Conservation (phyloP, 2,113 vertebrate genomes). For the Pachypanchax playfairii region DNA sequence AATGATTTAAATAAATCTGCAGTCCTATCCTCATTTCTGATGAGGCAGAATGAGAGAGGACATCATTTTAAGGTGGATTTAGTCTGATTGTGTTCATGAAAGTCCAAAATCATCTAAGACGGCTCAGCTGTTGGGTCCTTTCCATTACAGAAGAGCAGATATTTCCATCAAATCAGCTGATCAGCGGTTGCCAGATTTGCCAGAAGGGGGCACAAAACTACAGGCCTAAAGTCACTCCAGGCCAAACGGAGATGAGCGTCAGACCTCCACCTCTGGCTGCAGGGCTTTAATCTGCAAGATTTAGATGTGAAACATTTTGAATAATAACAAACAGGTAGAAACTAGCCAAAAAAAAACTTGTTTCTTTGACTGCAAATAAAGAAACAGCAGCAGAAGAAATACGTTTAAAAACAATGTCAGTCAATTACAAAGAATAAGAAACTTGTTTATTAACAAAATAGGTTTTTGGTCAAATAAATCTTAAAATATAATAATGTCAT, state of each 20-base stretch:
- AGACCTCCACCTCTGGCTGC: conserved; percentile 36
- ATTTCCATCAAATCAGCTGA: conserved; percentile 25
- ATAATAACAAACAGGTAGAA: no score
- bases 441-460: no score
- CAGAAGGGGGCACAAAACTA: conserved; percentile 91
- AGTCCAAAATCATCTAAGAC: neutral
- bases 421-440: no score
- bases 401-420: no score
- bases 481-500: no score
- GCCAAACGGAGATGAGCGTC: conserved; percentile 5
- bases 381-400: no score
- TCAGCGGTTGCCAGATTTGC: conserved; percentile 47
- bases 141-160: conserved; percentile 17
- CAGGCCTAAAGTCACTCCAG: conserved; percentile 55
- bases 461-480: no score
- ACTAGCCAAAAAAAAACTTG: no score
- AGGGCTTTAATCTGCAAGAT: neutral
- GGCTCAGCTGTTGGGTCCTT: neutral
- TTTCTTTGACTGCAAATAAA: no score
- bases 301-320: neutral
- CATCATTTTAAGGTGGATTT: neutral
- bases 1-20: no score
- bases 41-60: no score
- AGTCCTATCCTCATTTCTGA: no score
- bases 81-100: neutral